phyloP scores from a whole-genome alignment of 2,113 vertebrate species.

The Lycaon pictus region DNA sequence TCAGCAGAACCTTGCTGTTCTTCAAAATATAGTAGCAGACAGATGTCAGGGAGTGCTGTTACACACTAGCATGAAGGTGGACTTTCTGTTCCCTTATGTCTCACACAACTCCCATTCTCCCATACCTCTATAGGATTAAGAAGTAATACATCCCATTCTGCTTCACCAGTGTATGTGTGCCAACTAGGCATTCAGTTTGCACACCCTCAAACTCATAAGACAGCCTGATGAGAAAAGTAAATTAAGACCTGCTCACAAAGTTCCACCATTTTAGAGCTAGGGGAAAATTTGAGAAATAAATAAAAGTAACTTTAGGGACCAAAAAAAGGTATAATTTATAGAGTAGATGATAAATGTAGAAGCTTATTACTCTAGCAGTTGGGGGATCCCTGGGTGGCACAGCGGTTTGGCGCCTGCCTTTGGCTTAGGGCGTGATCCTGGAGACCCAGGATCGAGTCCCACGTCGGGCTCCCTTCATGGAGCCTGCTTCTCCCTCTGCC shows the following conservation, averaged over 20 bases:
- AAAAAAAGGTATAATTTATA: neutral
- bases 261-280: slow-evolving; percentile 8
- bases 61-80: neutral
- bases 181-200: neutral
- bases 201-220: neutral
- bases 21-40: neutral
- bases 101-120: neutral
- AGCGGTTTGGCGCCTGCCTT: too few species aligned
- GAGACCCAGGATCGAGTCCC: too few species aligned
- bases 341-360: neutral
- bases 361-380: neutral
- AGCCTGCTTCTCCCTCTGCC: too few species aligned
- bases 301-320: neutral
- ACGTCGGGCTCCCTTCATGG: too few species aligned
- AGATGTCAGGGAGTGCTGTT: neutral
- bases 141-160: neutral
- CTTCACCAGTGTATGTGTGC: neutral
- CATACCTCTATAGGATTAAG: neutral
- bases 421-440: too few species aligned
- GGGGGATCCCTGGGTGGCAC: too few species aligned
- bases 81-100: neutral
- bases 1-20: neutral
- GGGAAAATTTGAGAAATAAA: neutral
- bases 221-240: neutral
- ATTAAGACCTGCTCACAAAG: slow-evolving; percentile 40